Base-by-base conservation (phyloP, 1,140 invertebrate species). In the Lordiphosa mommai region DNA sequence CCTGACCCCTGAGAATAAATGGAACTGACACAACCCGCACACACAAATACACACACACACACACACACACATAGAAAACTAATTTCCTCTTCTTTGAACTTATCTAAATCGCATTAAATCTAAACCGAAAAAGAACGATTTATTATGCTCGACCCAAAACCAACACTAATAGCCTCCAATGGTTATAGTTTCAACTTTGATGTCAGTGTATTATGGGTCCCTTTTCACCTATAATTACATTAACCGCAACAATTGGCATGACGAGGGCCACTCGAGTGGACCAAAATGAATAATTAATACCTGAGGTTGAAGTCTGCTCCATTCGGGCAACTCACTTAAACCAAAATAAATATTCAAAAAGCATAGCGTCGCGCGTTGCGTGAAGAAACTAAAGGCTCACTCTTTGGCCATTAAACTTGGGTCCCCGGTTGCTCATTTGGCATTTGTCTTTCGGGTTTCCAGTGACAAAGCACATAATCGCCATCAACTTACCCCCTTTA, bases 211-310 rank as follows among this genome's bases (percentile, higher is more conserved):
- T 63, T 68, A 48, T 36, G 44, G 37, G 57, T 68, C 53, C 61
- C 66, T 55, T 57, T 80, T 40, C 50, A 58, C 43, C 52, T 52
- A 72, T 80, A 66, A 80, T 70, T 74, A 70, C 53, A 57, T 73
- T 63, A 53, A 37, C 76, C 70, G 58, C 65, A 74, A 82, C 76
- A 74, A 64, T 66, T 64, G 63, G 63, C 72, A 77, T 64, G 59
- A 72, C 57, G 58, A 68, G 58, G 50, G 30, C 29, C 43, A 41
- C 29, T 17, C 29, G 17, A 41, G 36, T 47, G 50, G 43, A 51
- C 47, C 63, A 43, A 71, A 65, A 73, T 82, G 72, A 82, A 82
- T 82, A 82, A 76, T 82, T 82, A 82, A 82, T 84, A 41, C 5
- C 14, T 34, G 14, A 10, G 53, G 32, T 41, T 16, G 34, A 71